phyloP scores from a whole-genome alignment of 2,797 vertebrate genomes.

The Octomys mimax region DNA sequence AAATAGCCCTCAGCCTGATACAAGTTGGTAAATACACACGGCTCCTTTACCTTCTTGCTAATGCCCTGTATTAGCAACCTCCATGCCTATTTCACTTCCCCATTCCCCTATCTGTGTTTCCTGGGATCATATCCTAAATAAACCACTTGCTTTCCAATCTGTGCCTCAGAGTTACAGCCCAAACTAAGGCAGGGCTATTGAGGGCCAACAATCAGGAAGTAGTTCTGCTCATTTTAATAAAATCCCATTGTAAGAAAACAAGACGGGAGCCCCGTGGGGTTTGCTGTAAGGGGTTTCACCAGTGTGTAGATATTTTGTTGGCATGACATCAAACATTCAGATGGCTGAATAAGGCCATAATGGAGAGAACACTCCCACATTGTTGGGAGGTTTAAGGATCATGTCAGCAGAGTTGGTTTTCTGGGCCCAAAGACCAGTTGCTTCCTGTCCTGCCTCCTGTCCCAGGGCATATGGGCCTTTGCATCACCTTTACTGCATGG shows the following conservation, averaged over 20 bases:
- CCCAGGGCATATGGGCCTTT: not conserved
- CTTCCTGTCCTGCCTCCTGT: not conserved
- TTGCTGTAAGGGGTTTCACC: not conserved
- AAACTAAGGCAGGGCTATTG: not conserved
- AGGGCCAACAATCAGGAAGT: slow-evolving; percentile 5
- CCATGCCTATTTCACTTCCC: not conserved
- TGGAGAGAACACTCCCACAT: slow-evolving; percentile 34
- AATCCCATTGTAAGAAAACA: slow-evolving; percentile 39
- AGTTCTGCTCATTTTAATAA: slow-evolving; percentile 22
- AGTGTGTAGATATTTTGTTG: slow-evolving; percentile 45
- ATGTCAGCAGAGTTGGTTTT: not conserved
- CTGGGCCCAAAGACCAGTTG: not conserved
- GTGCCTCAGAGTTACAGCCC: slow-evolving; percentile 22
- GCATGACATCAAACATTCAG: not conserved
- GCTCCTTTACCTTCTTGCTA: not conserved
- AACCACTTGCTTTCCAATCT: not conserved
- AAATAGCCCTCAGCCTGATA: not conserved
- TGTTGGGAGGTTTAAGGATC: slow-evolving; percentile 22
- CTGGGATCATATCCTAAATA: slow-evolving; percentile 55
- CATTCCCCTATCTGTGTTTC: slow-evolving; percentile 14
- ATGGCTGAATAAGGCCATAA: not conserved
- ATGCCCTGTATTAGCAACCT: not conserved
- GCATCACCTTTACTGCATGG: not conserved
- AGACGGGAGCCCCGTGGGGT: not conserved
- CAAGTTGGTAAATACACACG: not conserved